A percentile compares a stretch with the other conserved stretches of the same genome.
These are phyloP conservation scores for Scaptomyza pallida DNA, from an alignment of 1,140 invertebrate species.

Conservation along the genomic window DNA sequence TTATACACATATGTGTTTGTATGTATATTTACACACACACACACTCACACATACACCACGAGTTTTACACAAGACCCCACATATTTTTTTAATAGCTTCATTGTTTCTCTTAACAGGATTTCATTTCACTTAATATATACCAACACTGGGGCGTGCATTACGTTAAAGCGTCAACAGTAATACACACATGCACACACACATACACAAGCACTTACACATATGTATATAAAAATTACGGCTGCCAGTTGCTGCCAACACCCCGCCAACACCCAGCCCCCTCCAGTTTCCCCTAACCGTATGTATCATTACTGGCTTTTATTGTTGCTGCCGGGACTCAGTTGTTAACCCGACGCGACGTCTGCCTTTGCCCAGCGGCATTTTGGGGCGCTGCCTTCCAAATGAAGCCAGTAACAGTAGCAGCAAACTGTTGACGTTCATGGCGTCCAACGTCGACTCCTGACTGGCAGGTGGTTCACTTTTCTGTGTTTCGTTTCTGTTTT, in stretches of 20 bases:
- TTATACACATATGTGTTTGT: too few species aligned
- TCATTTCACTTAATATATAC: constrained; percentile 78
- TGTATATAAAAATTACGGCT: constrained; percentile 18
- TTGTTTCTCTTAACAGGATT: constrained; percentile 79
- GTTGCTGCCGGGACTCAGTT: constrained; percentile 54
- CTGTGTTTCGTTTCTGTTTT: background rate
- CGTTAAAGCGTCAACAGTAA: constrained; percentile 20
- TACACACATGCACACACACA: background rate
- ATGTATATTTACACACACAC: constrained; percentile 4
- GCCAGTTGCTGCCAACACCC: constrained; percentile 23
- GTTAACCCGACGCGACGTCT: constrained; percentile 59
- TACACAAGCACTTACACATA: background rate
- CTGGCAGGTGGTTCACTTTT: constrained; percentile 45
- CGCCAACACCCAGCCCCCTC: background rate
- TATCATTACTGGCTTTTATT: constrained; percentile 62
- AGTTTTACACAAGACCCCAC: constrained; percentile 9
- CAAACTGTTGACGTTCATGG: constrained; percentile 19
- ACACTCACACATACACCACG: background rate
- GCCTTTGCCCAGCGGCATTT: constrained; percentile 67
- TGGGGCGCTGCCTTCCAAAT: constrained; percentile 52
- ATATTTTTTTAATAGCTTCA: constrained; percentile 77
- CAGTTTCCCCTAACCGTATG: constrained; percentile 2
- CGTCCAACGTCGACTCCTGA: constrained; percentile 1
- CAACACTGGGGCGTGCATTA: constrained; percentile 47
- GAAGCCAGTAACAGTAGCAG: constrained; percentile 19